phyloP scores from a whole-genome alignment of 2,113 vertebrate genomes.

The Calypte anna region DNA sequence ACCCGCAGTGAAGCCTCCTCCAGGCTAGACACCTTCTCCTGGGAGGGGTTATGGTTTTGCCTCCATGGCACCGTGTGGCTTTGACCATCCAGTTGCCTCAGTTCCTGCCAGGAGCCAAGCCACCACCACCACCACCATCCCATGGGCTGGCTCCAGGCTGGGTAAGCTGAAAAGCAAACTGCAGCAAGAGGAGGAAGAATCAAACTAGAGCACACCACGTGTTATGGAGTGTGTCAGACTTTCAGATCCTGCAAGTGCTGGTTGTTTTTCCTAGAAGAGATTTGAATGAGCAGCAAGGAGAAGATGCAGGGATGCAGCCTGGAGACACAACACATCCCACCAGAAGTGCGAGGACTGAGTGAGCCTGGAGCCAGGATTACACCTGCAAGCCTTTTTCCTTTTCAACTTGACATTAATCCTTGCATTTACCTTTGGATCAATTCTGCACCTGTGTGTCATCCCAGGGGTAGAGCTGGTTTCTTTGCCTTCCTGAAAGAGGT shows the following conservation, averaged over 20 bases:
- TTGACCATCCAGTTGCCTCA: background rate
- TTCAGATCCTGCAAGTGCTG: background rate
- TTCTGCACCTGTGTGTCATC: background rate
- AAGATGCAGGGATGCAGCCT: background rate
- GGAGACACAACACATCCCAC: accelerated
- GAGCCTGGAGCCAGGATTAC: background rate
- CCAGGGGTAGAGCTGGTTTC: background rate
- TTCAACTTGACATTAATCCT: background rate
- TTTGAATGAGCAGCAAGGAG: background rate
- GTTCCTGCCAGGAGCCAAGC: background rate
- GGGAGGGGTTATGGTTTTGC: background rate
- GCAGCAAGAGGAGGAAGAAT: background rate
- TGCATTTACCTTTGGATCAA: background rate
- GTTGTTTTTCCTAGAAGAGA: background rate
- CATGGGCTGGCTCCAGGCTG: background rate
- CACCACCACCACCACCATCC: background rate
- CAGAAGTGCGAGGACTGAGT: background rate
- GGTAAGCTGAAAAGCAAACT: background rate
- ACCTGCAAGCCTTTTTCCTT: background rate
- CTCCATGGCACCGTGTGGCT: background rate
- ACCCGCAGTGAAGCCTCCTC: background rate
- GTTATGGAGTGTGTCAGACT: background rate
- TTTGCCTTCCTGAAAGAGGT: background rate
- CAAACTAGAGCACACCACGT: background rate
- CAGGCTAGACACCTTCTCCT: accelerated